Conservation (phyloP, 2,888 invertebrate species). For the Amphipoea lucens region DNA sequence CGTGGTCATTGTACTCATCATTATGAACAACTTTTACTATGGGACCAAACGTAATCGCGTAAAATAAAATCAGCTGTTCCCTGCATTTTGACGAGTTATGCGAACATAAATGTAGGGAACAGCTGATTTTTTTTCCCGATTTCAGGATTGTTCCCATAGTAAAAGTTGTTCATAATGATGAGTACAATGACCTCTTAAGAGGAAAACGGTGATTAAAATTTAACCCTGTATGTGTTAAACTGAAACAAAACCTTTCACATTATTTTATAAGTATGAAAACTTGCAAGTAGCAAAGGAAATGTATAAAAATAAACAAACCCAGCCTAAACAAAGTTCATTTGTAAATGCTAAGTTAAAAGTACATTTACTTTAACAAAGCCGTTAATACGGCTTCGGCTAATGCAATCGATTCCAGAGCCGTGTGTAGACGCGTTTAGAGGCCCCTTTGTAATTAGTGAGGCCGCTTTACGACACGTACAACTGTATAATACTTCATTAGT, state of each 20-base stretch:
- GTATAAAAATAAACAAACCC: slow-evolving; percentile 22
- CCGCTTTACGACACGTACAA: slow-evolving; percentile 20
- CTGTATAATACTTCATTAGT: slow-evolving; percentile 24
- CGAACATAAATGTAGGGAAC: too few species aligned
- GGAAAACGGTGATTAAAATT: too few species aligned
- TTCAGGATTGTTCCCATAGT: too few species aligned
- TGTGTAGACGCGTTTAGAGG: slow-evolving; percentile 39
- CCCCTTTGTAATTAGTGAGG: slow-evolving; percentile 50
- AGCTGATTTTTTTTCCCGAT: too few species aligned
- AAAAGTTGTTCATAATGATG: too few species aligned
- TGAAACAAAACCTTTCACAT: neutral
- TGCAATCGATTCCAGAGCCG: slow-evolving; percentile 52
- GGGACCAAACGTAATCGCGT: too few species aligned
- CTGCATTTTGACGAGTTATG: too few species aligned
- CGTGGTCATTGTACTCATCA: too few species aligned
- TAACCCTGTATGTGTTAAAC: neutral
- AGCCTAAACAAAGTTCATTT: slow-evolving; percentile 22
- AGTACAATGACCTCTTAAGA: too few species aligned
- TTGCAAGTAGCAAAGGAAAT: neutral
- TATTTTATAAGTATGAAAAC: neutral
- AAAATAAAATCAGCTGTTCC: too few species aligned
- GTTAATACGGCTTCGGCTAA: slow-evolving; percentile 45
- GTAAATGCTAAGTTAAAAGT: slow-evolving; percentile 38
- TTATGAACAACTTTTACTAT: too few species aligned
- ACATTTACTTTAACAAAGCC: slow-evolving; percentile 46